Conservation (phyloP, 2,113 vertebrate genomes). For the Pluvialis apricaria region DNA sequence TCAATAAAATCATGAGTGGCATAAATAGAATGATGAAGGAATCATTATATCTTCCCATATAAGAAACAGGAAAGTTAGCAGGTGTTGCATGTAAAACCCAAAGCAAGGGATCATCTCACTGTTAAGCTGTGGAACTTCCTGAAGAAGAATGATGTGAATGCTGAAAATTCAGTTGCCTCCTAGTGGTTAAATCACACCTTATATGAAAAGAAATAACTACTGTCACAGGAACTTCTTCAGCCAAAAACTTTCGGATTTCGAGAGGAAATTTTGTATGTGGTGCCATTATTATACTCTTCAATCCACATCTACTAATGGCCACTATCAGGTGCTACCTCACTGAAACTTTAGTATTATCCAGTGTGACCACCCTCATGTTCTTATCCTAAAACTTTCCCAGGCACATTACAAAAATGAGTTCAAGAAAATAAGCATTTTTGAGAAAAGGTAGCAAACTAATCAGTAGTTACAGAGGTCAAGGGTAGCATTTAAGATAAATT, state of each 20-base stretch:
- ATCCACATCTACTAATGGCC: not conserved
- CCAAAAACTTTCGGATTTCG: not conserved
- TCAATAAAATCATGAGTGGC: not conserved
- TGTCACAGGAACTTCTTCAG: not conserved
- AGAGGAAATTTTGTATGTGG: not conserved
- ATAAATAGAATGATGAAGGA: not conserved
- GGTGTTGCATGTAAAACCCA: not conserved
- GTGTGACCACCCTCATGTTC: not conserved
- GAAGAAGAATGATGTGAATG: not conserved
- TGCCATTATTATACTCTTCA: not conserved
- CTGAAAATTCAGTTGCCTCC: not conserved
- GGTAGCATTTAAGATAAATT: not conserved
- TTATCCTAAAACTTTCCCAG: not conserved
- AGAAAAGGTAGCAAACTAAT: not conserved
- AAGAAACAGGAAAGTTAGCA: not conserved
- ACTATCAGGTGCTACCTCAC: not conserved
- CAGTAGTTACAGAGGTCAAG: not conserved
- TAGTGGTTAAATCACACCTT: not conserved
- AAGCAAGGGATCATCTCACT: not conserved
- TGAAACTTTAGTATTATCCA: not conserved
- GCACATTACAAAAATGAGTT: not conserved
- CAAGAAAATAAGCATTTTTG: not conserved
- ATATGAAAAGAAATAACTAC: not conserved
- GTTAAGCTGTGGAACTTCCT: not conserved
- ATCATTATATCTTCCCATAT: not conserved